These are phyloP conservation scores for Hyalella azteca DNA, from an alignment of 2,888 invertebrate species.

Conservation along the genomic window DNA sequence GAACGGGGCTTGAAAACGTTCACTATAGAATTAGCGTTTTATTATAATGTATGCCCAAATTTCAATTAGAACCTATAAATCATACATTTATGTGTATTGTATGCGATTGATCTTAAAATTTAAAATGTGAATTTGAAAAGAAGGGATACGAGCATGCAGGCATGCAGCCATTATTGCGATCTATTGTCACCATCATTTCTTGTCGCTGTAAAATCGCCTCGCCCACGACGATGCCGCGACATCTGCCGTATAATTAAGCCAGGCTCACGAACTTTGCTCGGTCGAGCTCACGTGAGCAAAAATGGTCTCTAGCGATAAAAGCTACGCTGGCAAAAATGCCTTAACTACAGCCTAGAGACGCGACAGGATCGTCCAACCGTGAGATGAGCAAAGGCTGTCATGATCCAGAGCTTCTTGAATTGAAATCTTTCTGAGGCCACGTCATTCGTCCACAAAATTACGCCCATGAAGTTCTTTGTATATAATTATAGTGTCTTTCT, in stretches of 20 bases:
- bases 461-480: too few species aligned
- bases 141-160: background rate
- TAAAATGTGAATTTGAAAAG: too few species aligned
- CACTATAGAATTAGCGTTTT: too few species aligned
- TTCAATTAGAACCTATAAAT: too few species aligned
- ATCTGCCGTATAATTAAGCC: slow-evolving; percentile 32
- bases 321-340: slow-evolving; percentile 15
- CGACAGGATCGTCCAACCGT: slow-evolving; percentile 27
- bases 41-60: too few species aligned
- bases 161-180: background rate
- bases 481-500: too few species aligned
- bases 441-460: too few species aligned
- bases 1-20: too few species aligned
- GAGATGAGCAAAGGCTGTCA: slow-evolving; percentile 33
- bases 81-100: too few species aligned
- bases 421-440: slow-evolving; percentile 10
- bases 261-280: slow-evolving; percentile 24
- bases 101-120: too few species aligned
- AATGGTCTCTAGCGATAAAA: slow-evolving; percentile 24
- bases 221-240: slow-evolving; percentile 19
- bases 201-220: background rate
- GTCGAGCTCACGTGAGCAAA: slow-evolving; percentile 31
- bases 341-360: slow-evolving; percentile 28
- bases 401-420: slow-evolving; percentile 17
- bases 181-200: background rate